These are phyloP conservation scores for Apogon hyalosoma DNA, from an alignment of 2,797 vertebrate genomes.

Conservation along the genomic window DNA sequence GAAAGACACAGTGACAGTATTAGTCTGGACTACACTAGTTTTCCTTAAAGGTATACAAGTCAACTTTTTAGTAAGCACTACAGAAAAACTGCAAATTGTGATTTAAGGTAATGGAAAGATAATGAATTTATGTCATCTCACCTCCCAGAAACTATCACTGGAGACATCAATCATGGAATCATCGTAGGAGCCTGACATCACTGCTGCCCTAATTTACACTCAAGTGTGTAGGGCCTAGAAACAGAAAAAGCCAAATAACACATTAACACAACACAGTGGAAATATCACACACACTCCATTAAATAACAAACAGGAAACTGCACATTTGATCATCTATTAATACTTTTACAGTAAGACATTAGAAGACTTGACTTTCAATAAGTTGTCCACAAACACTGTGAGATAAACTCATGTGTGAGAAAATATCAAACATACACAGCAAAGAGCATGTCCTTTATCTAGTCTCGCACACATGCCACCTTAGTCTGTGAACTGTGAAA, in stretches of 20 bases:
- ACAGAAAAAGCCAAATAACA: constrained; percentile 1
- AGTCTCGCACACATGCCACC: constrained; percentile 1
- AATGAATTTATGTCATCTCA: constrained; percentile 59
- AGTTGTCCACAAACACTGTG: not conserved
- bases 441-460: constrained; percentile 25
- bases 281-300: too few species aligned
- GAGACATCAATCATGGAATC: constrained; percentile 93
- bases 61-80: not conserved
- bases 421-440: not conserved
- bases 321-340: not conserved
- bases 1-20: not conserved
- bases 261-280: not conserved
- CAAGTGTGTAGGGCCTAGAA: constrained; percentile 55
- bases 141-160: constrained; percentile 99
- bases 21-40: not conserved
- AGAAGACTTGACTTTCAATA: not conserved
- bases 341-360: too few species aligned
- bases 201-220: constrained; percentile 73
- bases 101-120: not conserved
- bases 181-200: constrained; percentile 93
- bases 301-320: not conserved
- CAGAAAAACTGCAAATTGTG: not conserved
- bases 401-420: not conserved
- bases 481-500: constrained; percentile 1
- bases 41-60: not conserved